Percentiles rank a stretch among this genome's conserved stretches.
Conservation (phyloP, 2,113 vertebrate genomes). For the Oncorhynchus gorbuscha region DNA sequence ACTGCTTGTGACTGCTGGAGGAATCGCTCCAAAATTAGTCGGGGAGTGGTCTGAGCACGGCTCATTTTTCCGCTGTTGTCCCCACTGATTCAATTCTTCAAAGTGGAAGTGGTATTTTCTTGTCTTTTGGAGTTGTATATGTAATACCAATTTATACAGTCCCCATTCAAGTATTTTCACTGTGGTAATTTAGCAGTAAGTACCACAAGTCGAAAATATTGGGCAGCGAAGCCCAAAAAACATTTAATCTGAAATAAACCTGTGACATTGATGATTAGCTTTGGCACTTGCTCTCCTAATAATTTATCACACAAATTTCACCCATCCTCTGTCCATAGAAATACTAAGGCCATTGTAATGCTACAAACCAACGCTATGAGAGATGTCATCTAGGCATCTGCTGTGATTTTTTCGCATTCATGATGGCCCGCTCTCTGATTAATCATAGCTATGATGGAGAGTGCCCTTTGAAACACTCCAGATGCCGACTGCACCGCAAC, state of each 20-base stretch:
- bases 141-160: background rate
- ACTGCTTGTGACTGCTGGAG: slow-evolving; percentile 35
- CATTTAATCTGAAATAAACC: background rate
- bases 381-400: slow-evolving; percentile 34
- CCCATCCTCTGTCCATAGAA: background rate
- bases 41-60: slow-evolving; percentile 45
- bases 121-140: slow-evolving; percentile 11
- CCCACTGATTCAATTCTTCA: slow-evolving; percentile 34
- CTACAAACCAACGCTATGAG: slow-evolving; percentile 31
- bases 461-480: slow-evolving; percentile 53
- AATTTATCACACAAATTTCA: slow-evolving; percentile 8
- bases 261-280: background rate
- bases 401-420: slow-evolving; percentile 38
- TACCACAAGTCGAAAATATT: background rate
- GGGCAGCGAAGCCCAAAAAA: background rate
- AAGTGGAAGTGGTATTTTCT: slow-evolving; percentile 6
- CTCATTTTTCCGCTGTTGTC: slow-evolving; percentile 54
- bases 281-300: slow-evolving; percentile 28
- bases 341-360: slow-evolving; percentile 28
- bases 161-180: background rate
- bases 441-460: slow-evolving; percentile 52
- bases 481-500: slow-evolving; percentile 48
- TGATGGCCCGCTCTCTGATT: slow-evolving; percentile 54
- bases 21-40: slow-evolving; percentile 46
- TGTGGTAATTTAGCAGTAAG: background rate